Base-by-base conservation (phyloP, 1,140 invertebrate species). In the Macrosteles quadrilineatus region DNA sequence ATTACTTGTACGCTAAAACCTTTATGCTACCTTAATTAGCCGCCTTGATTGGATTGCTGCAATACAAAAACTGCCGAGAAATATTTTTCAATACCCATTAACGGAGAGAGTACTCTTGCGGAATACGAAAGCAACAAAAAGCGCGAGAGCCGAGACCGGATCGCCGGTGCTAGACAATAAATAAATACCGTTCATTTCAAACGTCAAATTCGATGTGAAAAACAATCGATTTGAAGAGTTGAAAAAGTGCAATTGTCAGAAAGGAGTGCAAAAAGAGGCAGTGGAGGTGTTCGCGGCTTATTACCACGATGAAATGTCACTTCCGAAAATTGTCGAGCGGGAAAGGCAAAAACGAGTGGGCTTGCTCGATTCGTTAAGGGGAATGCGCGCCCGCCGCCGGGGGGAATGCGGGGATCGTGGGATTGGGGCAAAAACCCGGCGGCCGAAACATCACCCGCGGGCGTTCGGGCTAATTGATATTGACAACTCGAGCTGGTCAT, bases 231-330 rank as follows among this genome's bases (percentile, higher is more conserved):
- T 21, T 19, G 47, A 21, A 19, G n/a, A 50, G 47, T 4, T 50
- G 47, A 50, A 50, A 50, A 50, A 50, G 14, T 19, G 14, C 47
- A 50, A 50, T 50, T 50, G 47, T 50, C 47, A 50, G 47, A 50
- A 50, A 19, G n/a, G 14, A 50, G 47, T 4, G 21, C 14, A 50
- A 50, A 50, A 50, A 50, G 14, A 3, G 47, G n/a, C 47, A 19
- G 47, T n/a, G 14, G 47, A 50, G 47, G 47, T 50, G 47, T 50
- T 50, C 47, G 47, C 47, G 21, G n/a, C 47, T 50, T 50, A 50
- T 50, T 50, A 50, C 47, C 17, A n/a, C 3, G 47, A 50, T 11
- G 47, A 50, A 50, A 50, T 50, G 47, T 50, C 47, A 50, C 47
- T 50, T 50, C 47, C 47, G 47, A 50, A 50, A 50, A 17, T 21